Conservation (phyloP, 92 coral and sea anemone species). For the Actinostola sp. region DNA sequence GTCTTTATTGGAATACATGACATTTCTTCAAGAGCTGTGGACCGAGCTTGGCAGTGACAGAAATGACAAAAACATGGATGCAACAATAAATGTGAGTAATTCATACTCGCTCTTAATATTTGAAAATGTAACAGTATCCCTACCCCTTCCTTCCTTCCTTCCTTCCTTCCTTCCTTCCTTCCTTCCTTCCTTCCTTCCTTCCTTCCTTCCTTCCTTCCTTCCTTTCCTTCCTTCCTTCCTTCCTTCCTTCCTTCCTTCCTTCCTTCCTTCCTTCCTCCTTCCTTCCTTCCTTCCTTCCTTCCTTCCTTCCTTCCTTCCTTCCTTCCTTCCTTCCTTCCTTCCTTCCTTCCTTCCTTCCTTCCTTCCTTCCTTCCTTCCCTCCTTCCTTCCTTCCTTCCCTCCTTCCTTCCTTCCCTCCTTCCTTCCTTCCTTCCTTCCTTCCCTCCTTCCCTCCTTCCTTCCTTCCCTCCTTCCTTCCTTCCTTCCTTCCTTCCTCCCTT, state of each 20-base stretch:
- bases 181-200: too few species aligned
- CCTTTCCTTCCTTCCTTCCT: background rate
- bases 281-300: slow-evolving; percentile 14
- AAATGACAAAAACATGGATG: background rate
- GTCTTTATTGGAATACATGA: slow-evolving; percentile 12
- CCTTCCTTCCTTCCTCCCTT: too few species aligned
- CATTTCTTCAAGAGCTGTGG: slow-evolving; percentile 18
- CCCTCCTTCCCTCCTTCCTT: too few species aligned
- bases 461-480: too few species aligned
- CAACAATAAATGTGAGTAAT: background rate
- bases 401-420: too few species aligned
- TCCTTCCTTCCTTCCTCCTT: background rate
- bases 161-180: too few species aligned
- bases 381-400: too few species aligned
- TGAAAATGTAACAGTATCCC: too few species aligned
- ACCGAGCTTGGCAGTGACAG: background rate
- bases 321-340: background rate
- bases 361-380: background rate
- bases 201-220: too few species aligned
- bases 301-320: background rate
- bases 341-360: background rate
- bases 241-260: slow-evolving; percentile 5
- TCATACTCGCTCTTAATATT: too few species aligned
- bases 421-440: too few species aligned
- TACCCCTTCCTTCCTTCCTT: too few species aligned